Conservation (phyloP, 2,113 vertebrate species). For the Patagioenas fasciata region DNA sequence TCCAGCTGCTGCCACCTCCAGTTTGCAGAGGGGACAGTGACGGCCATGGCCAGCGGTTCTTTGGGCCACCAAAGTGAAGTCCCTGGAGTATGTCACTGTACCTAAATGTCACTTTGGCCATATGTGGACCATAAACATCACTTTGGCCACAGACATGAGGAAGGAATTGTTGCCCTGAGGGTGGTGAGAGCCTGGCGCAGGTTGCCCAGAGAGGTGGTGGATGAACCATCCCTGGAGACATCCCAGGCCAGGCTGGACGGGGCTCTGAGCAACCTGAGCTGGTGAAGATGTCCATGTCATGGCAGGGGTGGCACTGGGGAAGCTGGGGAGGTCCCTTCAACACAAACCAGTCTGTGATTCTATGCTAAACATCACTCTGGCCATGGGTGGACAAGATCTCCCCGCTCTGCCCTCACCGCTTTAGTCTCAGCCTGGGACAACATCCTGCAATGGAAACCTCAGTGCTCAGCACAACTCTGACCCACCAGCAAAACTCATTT, state of each 20-base stretch:
- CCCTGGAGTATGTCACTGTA: fast-evolving
- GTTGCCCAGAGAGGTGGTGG: too few relatives aligned
- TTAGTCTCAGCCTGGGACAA: neutral
- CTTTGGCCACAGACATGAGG: fast-evolving
- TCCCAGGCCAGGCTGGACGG: too few relatives aligned
- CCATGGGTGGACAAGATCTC: fast-evolving
- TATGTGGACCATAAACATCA: neutral
- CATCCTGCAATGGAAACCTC: neutral
- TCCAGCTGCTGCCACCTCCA: neutral
- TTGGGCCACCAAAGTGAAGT: neutral
- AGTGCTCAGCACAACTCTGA: neutral
- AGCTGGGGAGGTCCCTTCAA: too few relatives aligned
- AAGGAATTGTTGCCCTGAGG: too few relatives aligned
- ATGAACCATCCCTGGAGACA: too few relatives aligned
- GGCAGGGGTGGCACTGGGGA: too few relatives aligned
- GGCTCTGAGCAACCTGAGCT: too few relatives aligned
- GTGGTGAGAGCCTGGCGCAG: too few relatives aligned
- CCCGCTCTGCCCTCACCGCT: fast-evolving
- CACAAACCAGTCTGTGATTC: too few relatives aligned
- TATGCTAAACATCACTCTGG: neutral
- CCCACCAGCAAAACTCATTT: too few relatives aligned
- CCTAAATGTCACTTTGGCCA: neutral
- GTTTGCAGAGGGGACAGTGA: neutral
- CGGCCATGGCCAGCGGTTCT: neutral
- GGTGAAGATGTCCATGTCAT: too few relatives aligned